Percentiles rank a stretch among this genome's conserved stretches.
Evolutionary conservation across 1,140 invertebrate genomes (phyloP).

Genomic region (Trichonephila clavata): DNA sequence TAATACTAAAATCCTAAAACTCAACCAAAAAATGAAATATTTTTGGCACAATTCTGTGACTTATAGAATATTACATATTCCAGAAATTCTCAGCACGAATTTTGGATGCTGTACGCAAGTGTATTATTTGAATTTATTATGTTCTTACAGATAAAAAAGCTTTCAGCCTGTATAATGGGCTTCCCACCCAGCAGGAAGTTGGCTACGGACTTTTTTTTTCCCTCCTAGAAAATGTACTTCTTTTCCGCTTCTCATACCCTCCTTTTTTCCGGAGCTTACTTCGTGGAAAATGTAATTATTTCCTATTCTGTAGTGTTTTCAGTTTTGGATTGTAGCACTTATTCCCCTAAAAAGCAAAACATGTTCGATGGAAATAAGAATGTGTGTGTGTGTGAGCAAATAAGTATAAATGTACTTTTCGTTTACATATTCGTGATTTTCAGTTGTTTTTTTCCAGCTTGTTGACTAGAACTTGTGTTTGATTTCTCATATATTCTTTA

Average conservation of each 20-base stretch:
- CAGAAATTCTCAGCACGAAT: neutral
- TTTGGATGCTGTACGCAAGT: neutral
- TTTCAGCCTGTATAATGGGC: neutral
- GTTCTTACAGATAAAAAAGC: neutral
- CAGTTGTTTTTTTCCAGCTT: too few species aligned
- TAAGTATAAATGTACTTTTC: too few species aligned
- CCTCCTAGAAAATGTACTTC: neutral
- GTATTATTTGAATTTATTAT: constrained; percentile 5
- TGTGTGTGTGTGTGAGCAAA: too few species aligned
- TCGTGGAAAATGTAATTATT: neutral
- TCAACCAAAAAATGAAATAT: neutral
- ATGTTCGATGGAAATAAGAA: too few species aligned
- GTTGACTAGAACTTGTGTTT: too few species aligned
- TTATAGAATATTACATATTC: neutral
- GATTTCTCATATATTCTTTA: too few species aligned
- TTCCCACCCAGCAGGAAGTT: neutral
- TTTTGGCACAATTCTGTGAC: neutral
- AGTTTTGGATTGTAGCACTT: too few species aligned
- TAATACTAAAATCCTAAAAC: neutral
- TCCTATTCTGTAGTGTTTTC: neutral
- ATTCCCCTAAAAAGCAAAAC: too few species aligned
- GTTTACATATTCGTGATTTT: too few species aligned
- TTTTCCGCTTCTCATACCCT: neutral
- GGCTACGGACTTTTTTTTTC: neutral
- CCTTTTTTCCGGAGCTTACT: neutral